Base-by-base conservation (phyloP, 2,797 vertebrate species). In the Sebastes cheni region DNA sequence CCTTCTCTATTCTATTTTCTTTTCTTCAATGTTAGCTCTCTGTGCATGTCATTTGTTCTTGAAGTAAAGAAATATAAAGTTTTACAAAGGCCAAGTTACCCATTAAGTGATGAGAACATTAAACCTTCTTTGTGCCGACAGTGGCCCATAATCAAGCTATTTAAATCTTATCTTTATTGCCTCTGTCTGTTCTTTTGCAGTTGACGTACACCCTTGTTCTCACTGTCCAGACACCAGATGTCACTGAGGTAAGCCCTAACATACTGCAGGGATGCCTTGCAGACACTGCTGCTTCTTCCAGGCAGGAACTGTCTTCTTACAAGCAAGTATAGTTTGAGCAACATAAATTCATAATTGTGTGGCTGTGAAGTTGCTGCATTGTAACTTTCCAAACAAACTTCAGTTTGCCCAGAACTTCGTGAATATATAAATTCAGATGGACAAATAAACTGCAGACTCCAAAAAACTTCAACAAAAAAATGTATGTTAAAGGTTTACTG, bases 41-140 rank as follows among this genome's bases (percentile, higher is more conserved):
- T 29, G 27, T 70, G 27, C 13, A 22, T 54, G 13, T 13, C 12
- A 55, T 78, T 30, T 71, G 20, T 72, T 76, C 27, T 39, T 66
- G 16, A 80, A 77, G n/a, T 39, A 11, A 30, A 12, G 52, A 55
- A 23, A 59, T 36, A 13, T 29, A 9, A 52, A 4, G 9, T 52
- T 80, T 34, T 64, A 18, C 16, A 67, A 62, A 71, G 46, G 75
- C 9, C 68, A 69, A 65, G n/a, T 36, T 78, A 22, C 6, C 68
- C 30, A 62, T 70, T 67, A 54, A 62, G 30, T 32, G 4, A 72
- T 58, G 30, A 55, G 10, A 52, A 65, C 56, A 65, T 52, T 7
- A 71, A 74, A 50, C 9, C 22, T 25, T 69, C 30, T 12, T 4
- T 58, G 36, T 25, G 67, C 32, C 22, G 14, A 54, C 29, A 34